Evolutionary conservation across 2,113 vertebrate genomes (phyloP).

Genomic region (Caretta caretta): DNA sequence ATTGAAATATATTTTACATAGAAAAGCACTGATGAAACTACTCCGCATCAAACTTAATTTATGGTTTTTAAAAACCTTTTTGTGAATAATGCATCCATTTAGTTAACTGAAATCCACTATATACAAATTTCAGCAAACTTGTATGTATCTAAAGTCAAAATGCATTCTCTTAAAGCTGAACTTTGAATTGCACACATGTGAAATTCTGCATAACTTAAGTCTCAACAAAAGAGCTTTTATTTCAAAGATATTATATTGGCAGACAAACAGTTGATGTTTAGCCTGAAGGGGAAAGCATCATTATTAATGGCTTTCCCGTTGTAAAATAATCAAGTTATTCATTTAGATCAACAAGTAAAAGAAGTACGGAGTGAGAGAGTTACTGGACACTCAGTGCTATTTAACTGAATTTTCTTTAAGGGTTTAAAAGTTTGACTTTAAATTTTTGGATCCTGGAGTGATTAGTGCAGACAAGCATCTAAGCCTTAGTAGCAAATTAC

Average conservation of each 20-base stretch:
- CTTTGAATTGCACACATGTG: constrained; percentile 51
- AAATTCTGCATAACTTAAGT: constrained; percentile 12
- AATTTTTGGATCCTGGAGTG: constrained; percentile 82
- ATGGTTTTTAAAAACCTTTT: not conserved
- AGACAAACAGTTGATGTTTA: constrained; percentile 31
- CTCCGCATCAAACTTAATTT: not conserved
- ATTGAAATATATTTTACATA: constrained; percentile 53
- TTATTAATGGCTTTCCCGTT: constrained; percentile 43
- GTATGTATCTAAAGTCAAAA: constrained; percentile 45
- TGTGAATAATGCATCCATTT: not conserved
- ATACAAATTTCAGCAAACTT: constrained; percentile 20
- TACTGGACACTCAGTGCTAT: constrained; percentile 50
- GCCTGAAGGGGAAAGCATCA: constrained; percentile 33
- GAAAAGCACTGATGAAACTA: constrained; percentile 55
- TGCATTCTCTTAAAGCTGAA: constrained; percentile 16
- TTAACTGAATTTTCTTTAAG: constrained; percentile 47
- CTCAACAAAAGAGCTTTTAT: not conserved
- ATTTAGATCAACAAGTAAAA: constrained; percentile 30
- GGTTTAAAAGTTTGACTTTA: constrained; percentile 57
- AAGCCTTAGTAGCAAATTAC: constrained; percentile 88
- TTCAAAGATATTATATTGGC: constrained; percentile 49
- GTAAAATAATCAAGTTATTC: constrained; percentile 64
- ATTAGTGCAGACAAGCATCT: constrained; percentile 83
- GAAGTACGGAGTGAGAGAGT: constrained; percentile 16
- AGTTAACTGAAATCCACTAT: constrained; percentile 57